Evolutionary conservation across 1,140 invertebrate genomes (phyloP).

Genomic region (Drosophila quadrilineata): DNA sequence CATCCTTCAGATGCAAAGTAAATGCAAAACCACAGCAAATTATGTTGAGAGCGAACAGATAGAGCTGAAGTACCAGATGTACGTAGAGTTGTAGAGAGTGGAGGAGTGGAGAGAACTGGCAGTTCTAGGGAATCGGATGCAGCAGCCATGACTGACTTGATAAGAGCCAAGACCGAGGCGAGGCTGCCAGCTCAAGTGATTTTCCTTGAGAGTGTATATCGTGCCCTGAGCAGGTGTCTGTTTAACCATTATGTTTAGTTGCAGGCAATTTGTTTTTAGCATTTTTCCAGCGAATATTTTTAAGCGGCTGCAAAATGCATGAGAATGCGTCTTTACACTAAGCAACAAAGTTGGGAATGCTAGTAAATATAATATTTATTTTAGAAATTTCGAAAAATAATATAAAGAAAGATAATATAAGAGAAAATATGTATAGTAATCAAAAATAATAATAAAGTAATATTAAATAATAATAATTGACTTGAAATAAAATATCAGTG

Average conservation of each 20-base stretch:
- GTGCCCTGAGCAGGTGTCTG: conserved; percentile 74
- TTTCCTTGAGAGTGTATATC: conserved; percentile 63
- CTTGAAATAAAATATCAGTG: too few relatives aligned
- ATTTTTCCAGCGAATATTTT: conserved; percentile 40
- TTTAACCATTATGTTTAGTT: conserved; percentile 79
- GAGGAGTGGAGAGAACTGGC: neutral
- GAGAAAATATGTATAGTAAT: neutral
- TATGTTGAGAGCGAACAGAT: conserved; percentile 54
- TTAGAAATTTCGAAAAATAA: neutral
- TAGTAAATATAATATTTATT: neutral
- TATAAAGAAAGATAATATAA: neutral
- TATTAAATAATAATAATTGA: too few relatives aligned
- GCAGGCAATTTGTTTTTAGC: conserved; percentile 74
- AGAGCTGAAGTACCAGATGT: too few relatives aligned
- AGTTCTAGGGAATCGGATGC: conserved; percentile 13
- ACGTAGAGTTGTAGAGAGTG: too few relatives aligned
- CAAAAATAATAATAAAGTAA: neutral
- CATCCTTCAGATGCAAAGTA: conserved; percentile 72
- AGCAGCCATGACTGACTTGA: conserved; percentile 22
- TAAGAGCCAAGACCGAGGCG: conserved; percentile 18
- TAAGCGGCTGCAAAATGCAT: conserved; percentile 32
- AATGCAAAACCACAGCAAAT: conserved; percentile 79
- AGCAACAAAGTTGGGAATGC: neutral
- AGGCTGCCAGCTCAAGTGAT: conserved; percentile 62
- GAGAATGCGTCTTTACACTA: conserved; percentile 15